Evolutionary conservation across 2,797 vertebrate species (phyloP), one percentile per base, ranked within the genome.

Genomic region (Lithobates pipiens): DNA sequence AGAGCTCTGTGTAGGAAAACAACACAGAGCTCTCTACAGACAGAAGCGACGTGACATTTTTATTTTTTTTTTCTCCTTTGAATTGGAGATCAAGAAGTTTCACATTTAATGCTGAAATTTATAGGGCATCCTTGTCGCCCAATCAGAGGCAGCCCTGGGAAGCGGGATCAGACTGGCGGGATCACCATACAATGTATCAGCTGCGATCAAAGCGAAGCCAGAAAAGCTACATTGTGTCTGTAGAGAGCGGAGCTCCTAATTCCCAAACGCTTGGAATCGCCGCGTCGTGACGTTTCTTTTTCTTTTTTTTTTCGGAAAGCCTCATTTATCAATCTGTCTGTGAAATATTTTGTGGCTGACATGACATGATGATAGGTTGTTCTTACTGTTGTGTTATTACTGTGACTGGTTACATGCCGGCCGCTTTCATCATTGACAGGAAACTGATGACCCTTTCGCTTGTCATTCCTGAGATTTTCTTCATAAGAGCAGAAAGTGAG

Each of bases 281-380:
- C 9, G 6, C 21, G 5, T 61, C 54, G 1, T n/a, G 6, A 29
- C 27, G 27, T 29, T 67, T 67, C 25, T 15, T 25, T 27, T 65
- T 36, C 7, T 7, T 36, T 34, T 34, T 34, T 36, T 36, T 67
- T 67, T 10, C 39, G 27, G 65, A 67, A 29, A 67, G 25, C 10
- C 27, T 67, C 65, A 67, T 67, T 67, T 29, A 29, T 67, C 65
- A 67, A 25, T 67, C 65, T 67, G 65, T 67, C 65, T 0, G 10
- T 67, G 65, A 67, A 67, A 67, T 67, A 67, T 67, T 67, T 67
- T 67, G n/a, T 67, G 65, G 10, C 27, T 67, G 65, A 67, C 65
- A 11, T 67, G 27, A 27, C n/a, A 25, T 11, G 65, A 67, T 67
- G 25, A 67, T 67, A 29, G 27, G 10, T 11, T 4, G 27, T 3